Conservation (phyloP, 2,797 vertebrate species). For the Platalea minor region DNA sequence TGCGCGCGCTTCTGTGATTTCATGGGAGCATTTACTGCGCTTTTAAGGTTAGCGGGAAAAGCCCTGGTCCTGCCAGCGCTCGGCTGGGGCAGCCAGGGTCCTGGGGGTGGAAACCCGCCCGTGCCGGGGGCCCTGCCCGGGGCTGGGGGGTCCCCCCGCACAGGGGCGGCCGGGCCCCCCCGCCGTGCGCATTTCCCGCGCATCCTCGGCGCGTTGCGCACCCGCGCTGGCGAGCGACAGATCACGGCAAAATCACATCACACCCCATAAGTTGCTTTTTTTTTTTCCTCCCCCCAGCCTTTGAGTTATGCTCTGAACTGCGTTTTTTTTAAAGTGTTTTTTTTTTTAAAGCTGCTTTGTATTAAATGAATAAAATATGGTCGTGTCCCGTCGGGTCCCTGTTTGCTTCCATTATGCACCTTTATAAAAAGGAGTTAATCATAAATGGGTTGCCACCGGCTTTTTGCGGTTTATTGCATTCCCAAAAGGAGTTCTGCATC, state of each 20-base stretch:
- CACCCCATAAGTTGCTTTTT: constrained; percentile 42
- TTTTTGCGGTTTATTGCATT: background rate
- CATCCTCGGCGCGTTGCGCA: background rate
- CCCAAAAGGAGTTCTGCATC: background rate
- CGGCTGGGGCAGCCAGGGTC: background rate
- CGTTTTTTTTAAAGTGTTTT: background rate
- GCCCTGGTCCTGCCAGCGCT: background rate
- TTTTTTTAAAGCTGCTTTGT: constrained; percentile 41
- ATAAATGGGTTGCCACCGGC: background rate
- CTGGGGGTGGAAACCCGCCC: background rate
- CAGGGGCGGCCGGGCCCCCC: no score
- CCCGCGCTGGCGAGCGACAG: background rate
- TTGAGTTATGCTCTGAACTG: constrained; percentile 3
- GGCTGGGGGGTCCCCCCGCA: no score
- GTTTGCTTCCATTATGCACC: constrained; percentile 18
- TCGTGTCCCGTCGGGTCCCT: constrained; percentile 20
- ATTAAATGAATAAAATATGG: constrained; percentile 69
- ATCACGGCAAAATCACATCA: constrained; percentile 57
- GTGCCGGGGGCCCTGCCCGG: background rate
- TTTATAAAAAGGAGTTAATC: constrained; percentile 22
- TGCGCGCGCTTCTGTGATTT: background rate
- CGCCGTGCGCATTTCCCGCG: background rate
- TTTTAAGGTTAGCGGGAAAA: background rate
- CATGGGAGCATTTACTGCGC: background rate
- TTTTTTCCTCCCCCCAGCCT: background rate